These are phyloP conservation scores for Lycaon pictus DNA, from an alignment of 2,113 vertebrate genomes.

Conservation along the genomic window DNA sequence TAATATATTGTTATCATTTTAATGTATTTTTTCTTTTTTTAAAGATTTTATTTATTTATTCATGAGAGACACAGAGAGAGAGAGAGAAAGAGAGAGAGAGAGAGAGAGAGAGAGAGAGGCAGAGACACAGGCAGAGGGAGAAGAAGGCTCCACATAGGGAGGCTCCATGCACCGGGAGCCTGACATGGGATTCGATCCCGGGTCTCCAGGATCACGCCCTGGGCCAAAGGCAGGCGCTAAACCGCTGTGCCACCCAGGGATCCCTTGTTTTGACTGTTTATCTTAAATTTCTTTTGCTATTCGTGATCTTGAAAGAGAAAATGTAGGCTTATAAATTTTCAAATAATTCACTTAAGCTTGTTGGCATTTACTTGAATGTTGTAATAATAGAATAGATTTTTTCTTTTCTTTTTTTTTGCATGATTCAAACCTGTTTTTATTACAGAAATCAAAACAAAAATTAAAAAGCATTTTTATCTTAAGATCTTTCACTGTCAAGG, in stretches of 20 bases:
- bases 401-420: no score
- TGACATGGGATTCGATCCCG: no score
- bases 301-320: neutral
- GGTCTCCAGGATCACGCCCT: no score
- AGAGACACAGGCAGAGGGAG: no score
- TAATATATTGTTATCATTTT: neutral
- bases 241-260: no score
- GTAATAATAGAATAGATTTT: neutral
- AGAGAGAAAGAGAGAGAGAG: no score
- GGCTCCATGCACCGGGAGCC: no score
- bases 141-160: no score
- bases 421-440: neutral
- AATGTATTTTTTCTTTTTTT: neutral
- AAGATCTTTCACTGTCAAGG: neutral
- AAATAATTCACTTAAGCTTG: neutral
- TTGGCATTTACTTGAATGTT: neutral
- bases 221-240: no score
- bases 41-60: no score
- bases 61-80: no score
- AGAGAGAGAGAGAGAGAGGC: no score
- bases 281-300: conserved; percentile 18
- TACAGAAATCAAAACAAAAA: neutral
- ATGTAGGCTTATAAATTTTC: neutral
- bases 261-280: neutral
- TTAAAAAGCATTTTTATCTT: neutral